phyloP scores from a whole-genome alignment of 2,888 invertebrate genomes.

The Tholera decimalis region DNA sequence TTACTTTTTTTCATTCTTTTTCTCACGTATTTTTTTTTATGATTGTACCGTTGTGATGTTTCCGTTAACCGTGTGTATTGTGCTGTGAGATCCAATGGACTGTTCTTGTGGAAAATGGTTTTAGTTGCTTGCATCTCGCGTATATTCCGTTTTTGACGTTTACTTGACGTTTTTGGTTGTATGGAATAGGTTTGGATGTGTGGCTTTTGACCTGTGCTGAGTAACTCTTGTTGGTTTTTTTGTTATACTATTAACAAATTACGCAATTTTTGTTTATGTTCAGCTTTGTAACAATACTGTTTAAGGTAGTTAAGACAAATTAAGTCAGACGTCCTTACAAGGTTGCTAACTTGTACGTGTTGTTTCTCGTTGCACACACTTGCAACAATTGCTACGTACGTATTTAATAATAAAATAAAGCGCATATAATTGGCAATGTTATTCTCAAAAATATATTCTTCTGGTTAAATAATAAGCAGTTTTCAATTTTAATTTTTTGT shows the following conservation, averaged over 20 bases:
- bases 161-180: constrained; percentile 57
- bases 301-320: constrained; percentile 1
- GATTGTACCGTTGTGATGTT: constrained; percentile 75
- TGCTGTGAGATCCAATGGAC: constrained; percentile 79
- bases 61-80: constrained; percentile 82
- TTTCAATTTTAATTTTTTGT: constrained; percentile 21
- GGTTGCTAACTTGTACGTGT: constrained; percentile 44
- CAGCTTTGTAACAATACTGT: background rate
- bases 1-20: constrained; percentile 71
- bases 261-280: background rate
- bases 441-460: constrained; percentile 17
- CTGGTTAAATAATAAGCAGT: constrained; percentile 16
- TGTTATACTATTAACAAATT: too few species aligned
- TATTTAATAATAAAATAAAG: constrained; percentile 31
- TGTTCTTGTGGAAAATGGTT: constrained; percentile 72
- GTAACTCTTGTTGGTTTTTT: background rate
- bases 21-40: constrained; percentile 62
- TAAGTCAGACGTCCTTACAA: constrained; percentile 57
- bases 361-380: constrained; percentile 39
- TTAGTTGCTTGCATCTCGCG: constrained; percentile 63
- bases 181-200: constrained; percentile 59
- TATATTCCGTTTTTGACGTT: constrained; percentile 64
- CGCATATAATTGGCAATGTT: constrained; percentile 9
- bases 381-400: constrained; percentile 31
- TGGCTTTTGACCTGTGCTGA: constrained; percentile 45